A percentile compares a stretch with the other conserved stretches of the same genome.
phyloP scores from a whole-genome alignment of 1,140 invertebrate genomes.

The Procambarus virginalis region DNA sequence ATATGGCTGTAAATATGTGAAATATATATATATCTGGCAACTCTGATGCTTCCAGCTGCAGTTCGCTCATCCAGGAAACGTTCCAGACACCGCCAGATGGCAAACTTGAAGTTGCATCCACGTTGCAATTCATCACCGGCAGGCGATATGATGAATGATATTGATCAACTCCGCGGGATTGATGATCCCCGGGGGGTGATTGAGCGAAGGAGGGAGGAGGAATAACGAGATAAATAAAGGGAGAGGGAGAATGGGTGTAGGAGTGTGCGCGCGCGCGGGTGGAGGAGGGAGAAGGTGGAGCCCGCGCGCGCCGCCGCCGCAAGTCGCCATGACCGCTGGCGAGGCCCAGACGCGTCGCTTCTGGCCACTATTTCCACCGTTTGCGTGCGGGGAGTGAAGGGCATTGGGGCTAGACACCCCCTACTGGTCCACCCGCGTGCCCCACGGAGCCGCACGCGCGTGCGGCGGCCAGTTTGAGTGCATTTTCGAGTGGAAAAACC shows the following conservation, averaged over 20 bases:
- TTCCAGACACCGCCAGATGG: not conserved
- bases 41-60: conserved; percentile 47
- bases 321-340: conserved; percentile 59
- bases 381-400: conserved; percentile 55
- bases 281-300: conserved; percentile 3
- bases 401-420: conserved; percentile 34
- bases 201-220: no score
- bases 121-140: not conserved
- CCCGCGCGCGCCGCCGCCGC: conserved; percentile 45
- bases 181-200: not conserved
- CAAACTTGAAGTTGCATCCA: not conserved
- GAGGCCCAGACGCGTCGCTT: conserved; percentile 20
- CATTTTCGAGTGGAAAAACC: conserved; percentile 43
- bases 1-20: not conserved
- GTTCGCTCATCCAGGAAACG: conserved; percentile 21
- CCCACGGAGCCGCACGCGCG: conserved; percentile 9
- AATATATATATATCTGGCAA: conserved; percentile 28
- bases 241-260: conserved; percentile 8
- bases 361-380: conserved; percentile 44
- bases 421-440: conserved; percentile 32
- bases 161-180: not conserved
- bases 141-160: not conserved
- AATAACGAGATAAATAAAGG: not conserved
- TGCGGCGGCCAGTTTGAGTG: conserved; percentile 45
- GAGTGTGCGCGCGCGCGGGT: conserved; percentile 43